Conservation (phyloP, 2,113 vertebrate genomes). For the Dasyurus viverrinus region DNA sequence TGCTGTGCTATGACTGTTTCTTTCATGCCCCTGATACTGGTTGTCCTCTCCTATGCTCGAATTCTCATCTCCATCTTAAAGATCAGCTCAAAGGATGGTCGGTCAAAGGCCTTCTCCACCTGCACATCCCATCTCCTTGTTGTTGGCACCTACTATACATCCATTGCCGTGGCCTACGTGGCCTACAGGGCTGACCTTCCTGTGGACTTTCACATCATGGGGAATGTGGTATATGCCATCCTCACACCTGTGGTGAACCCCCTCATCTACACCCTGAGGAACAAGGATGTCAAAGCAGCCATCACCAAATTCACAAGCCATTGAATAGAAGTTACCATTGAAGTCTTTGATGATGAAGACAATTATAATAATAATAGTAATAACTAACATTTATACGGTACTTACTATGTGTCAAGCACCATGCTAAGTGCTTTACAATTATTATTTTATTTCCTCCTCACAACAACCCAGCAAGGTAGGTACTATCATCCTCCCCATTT, state of each 20-base stretch:
- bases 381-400: not conserved
- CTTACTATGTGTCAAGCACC: not conserved
- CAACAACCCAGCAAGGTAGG: not conserved
- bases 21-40: slow-evolving; percentile 38
- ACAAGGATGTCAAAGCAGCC: slow-evolving; percentile 46
- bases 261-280: slow-evolving; percentile 23
- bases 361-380: not conserved
- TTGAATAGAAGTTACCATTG: not conserved
- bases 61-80: slow-evolving; percentile 40
- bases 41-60: slow-evolving; percentile 27
- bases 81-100: slow-evolving; percentile 53
- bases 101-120: slow-evolving; percentile 57
- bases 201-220: slow-evolving; percentile 48
- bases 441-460: not conserved
- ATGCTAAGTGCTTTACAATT: not conserved
- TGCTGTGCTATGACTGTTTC: slow-evolving; percentile 9
- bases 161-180: slow-evolving; percentile 1
- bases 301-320: not conserved
- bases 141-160: slow-evolving; percentile 61
- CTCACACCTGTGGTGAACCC: slow-evolving; percentile 47
- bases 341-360: not conserved
- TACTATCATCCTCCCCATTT: not conserved
- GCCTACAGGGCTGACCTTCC: slow-evolving; percentile 56
- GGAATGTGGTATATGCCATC: slow-evolving; percentile 21
- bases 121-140: slow-evolving; percentile 68